Evolutionary conservation across 2,888 invertebrate genomes (phyloP).

Genomic region (Sesia bembeciformis): DNA sequence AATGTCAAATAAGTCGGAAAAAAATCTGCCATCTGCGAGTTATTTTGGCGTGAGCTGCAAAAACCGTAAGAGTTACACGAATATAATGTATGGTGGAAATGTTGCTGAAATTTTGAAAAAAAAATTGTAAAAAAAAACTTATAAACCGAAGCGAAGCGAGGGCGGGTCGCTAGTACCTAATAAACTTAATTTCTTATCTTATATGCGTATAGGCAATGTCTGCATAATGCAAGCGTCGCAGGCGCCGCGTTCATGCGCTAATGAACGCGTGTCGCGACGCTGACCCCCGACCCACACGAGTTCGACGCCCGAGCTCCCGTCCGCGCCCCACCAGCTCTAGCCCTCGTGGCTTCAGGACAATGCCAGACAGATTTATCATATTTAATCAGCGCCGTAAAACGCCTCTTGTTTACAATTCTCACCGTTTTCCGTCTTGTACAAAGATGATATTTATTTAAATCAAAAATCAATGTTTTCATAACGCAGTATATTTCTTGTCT

Average conservation of each 20-base stretch:
- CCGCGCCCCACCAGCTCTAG: conserved; percentile 13
- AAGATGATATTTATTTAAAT: background rate
- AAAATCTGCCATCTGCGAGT: too few species aligned
- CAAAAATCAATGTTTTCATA: too few species aligned
- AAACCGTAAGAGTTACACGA: too few species aligned
- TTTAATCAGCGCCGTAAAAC: conserved; percentile 31
- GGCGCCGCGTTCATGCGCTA: conserved; percentile 51
- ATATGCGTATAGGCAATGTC: conserved; percentile 6
- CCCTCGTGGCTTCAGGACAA: conserved; percentile 30
- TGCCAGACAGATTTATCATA: conserved; percentile 44
- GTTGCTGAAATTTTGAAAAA: too few species aligned
- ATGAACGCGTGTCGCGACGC: conserved; percentile 61
- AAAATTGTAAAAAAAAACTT: too few species aligned
- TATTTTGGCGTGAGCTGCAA: too few species aligned
- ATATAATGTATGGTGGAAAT: too few species aligned
- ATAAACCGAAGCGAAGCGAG: too few species aligned
- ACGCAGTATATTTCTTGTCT: too few species aligned
- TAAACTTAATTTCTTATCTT: background rate
- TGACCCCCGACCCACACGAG: conserved; percentile 71
- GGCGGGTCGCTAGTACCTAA: too few species aligned
- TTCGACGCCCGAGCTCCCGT: conserved; percentile 50
- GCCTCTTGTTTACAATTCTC: conserved; percentile 37
- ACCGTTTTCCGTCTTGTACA: conserved; percentile 8
- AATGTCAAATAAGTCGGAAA: too few species aligned
- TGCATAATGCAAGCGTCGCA: conserved; percentile 18